These are phyloP conservation scores for Caloenas nicobarica DNA, from an alignment of 2,113 vertebrate genomes.

Conservation along the genomic window DNA sequence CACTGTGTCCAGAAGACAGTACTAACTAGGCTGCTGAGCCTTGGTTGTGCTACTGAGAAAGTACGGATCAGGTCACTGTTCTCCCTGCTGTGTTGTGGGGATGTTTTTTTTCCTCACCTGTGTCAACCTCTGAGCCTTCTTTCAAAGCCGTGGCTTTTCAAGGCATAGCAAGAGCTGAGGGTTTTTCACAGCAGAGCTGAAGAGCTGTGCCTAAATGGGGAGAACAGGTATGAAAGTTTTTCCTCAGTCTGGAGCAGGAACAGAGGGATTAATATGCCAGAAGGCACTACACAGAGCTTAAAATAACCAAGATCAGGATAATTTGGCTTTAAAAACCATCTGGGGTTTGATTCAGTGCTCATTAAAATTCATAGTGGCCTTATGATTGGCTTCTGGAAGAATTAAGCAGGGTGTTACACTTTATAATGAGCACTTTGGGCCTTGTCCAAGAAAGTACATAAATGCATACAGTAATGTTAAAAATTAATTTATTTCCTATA, in stretches of 20 bases:
- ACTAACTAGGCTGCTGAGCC: not conserved
- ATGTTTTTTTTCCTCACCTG: not conserved
- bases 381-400: conserved; percentile 49
- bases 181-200: not conserved
- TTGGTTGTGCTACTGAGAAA: not conserved
- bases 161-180: not conserved
- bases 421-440: conserved; percentile 12
- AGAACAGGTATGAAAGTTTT: not conserved
- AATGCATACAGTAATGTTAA: not conserved
- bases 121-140: not conserved
- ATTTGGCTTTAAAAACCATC: conserved; percentile 56
- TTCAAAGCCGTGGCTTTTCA: not conserved
- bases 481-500: conserved; percentile 6
- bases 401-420: conserved; percentile 29
- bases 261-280: conserved; percentile 21
- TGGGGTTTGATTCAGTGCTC: conserved; percentile 37
- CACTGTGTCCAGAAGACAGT: not conserved
- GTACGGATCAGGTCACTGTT: not conserved
- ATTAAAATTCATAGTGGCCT: conserved; percentile 51
- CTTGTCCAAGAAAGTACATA: not conserved
- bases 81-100: not conserved
- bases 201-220: not conserved
- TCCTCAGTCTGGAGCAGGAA: not conserved
- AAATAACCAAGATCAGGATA: conserved; percentile 54
- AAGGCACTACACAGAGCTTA: conserved; percentile 22